A percentile compares a stretch with the other conserved stretches of the same genome.
phyloP scores from a whole-genome alignment of 2,888 invertebrate species.

The Epirrhoe tristata region DNA sequence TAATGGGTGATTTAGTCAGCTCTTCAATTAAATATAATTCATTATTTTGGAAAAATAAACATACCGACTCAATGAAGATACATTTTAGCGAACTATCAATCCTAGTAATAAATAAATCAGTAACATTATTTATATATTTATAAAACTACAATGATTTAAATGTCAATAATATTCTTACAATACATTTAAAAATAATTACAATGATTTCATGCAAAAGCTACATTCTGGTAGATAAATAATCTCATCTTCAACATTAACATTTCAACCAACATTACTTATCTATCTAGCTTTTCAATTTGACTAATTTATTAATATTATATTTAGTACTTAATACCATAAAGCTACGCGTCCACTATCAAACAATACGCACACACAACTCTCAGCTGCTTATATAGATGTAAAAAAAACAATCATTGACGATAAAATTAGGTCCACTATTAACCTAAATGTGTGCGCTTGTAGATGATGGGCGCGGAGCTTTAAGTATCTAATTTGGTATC shows the following conservation, averaged over 20 bases:
- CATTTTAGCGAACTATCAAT: background rate
- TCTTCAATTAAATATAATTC: no score
- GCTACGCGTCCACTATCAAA: slow-evolving; percentile 3
- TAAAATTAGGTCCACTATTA: background rate
- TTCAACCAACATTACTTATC: slow-evolving; percentile 17
- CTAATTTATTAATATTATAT: background rate
- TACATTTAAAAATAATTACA: slow-evolving; percentile 20
- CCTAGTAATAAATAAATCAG: background rate
- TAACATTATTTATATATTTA: background rate
- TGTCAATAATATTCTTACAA: slow-evolving; percentile 9
- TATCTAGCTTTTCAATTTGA: slow-evolving; percentile 9
- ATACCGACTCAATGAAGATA: background rate
- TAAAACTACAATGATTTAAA: background rate
- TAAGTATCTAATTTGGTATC: background rate
- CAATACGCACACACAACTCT: background rate
- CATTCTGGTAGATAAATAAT: slow-evolving; percentile 38
- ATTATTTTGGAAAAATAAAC: background rate
- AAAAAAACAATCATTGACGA: background rate
- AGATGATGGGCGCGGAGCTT: slow-evolving; percentile 2
- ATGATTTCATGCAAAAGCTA: slow-evolving; percentile 45
- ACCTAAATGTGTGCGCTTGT: background rate
- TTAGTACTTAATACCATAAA: slow-evolving; percentile 1
- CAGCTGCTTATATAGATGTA: background rate
- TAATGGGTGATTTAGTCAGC: no score
- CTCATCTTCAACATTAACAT: slow-evolving; percentile 32